Evolutionary conservation across 2,797 vertebrate genomes (phyloP).

Genomic region (Nyctalus aviator): DNA sequence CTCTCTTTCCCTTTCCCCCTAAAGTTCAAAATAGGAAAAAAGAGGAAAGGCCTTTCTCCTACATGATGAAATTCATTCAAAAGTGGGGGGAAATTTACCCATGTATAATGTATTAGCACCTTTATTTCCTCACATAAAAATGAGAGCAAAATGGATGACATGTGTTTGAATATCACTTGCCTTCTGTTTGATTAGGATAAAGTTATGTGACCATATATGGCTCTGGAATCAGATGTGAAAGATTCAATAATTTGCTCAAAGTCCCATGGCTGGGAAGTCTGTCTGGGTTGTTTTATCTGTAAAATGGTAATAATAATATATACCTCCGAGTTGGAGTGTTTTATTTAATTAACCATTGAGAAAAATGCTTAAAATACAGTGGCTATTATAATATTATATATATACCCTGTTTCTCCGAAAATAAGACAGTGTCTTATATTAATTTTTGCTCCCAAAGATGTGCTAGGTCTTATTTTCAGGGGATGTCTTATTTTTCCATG

Average conservation of each 20-base stretch:
- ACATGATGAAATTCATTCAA: background rate
- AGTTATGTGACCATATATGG: background rate
- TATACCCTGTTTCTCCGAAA: no score
- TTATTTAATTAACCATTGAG: slow-evolving; percentile 39
- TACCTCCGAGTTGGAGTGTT: background rate
- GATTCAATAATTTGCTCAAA: slow-evolving; percentile 9
- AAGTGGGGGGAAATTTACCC: background rate
- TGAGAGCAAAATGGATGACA: background rate
- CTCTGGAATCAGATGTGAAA: slow-evolving; percentile 21
- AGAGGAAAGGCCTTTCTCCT: background rate
- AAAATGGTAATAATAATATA: slow-evolving; percentile 12
- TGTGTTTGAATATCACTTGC: slow-evolving; percentile 46
- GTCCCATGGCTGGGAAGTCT: background rate
- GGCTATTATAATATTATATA: background rate
- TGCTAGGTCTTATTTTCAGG: no score
- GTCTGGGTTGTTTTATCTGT: background rate
- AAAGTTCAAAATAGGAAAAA: background rate
- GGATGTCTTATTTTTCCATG: no score
- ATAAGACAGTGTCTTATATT: no score
- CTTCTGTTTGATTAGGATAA: slow-evolving; percentile 16
- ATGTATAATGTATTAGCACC: background rate
- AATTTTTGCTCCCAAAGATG: no score
- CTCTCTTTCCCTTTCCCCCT: background rate
- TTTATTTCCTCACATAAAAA: background rate
- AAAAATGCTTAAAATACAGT: slow-evolving; percentile 22